Evolutionary conservation across 2,797 vertebrate genomes (phyloP).

Genomic region (Cuniculus paca): DNA sequence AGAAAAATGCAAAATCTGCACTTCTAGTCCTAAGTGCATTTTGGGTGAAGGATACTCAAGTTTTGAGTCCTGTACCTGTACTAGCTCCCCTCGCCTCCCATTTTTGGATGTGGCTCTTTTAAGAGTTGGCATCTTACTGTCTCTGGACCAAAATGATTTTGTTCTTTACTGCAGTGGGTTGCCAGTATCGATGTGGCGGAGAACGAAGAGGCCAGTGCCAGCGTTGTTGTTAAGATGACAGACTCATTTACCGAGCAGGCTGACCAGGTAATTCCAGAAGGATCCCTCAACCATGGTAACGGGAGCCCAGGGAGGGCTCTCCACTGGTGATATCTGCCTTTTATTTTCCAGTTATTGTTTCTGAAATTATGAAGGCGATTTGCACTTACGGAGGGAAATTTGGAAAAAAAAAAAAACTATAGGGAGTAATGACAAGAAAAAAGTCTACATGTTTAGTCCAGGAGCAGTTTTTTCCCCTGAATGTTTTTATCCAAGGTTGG

Average conservation of each 20-base stretch:
- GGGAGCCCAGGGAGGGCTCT: too few relatives aligned
- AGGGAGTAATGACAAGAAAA: not conserved
- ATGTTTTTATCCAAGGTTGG: not conserved
- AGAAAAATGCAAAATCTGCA: not conserved
- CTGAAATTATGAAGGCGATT: not conserved
- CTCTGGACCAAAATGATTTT: not conserved
- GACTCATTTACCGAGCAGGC: slow-evolving; percentile 95
- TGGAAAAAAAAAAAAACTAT: not conserved
- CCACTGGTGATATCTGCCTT: not conserved
- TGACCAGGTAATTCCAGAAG: slow-evolving; percentile 91
- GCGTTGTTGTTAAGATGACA: slow-evolving; percentile 91
- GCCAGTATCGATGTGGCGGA: slow-evolving; percentile 94
- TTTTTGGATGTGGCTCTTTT: not conserved
- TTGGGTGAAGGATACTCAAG: not conserved
- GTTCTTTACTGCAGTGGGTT: slow-evolving; percentile 92
- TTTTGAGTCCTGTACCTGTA: not conserved
- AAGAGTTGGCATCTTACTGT: too few relatives aligned
- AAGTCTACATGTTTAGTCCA: not conserved
- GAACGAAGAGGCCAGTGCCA: slow-evolving; percentile 94
- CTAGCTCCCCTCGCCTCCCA: not conserved
- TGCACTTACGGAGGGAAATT: not conserved
- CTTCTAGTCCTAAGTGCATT: not conserved
- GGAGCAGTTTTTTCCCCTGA: not conserved
- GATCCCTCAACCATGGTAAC: accelerated
- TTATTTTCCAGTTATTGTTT: not conserved